Base-by-base conservation (phyloP, 2,113 vertebrate species). In the Paratilapia polleni region DNA sequence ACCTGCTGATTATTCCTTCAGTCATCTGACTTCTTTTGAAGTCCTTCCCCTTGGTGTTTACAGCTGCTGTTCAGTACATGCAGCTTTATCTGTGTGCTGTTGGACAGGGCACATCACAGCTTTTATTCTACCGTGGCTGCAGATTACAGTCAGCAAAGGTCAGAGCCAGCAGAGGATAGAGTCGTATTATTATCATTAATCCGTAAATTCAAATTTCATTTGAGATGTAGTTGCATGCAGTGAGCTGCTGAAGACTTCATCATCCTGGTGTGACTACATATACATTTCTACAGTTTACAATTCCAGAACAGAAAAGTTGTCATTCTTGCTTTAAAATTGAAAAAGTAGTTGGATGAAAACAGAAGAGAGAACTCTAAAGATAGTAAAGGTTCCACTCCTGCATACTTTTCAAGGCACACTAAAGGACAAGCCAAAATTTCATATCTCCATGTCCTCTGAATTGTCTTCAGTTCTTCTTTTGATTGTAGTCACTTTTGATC, bases 111-210 rank as follows among this genome's bases (percentile, higher is more conserved):
- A 0, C 26, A 63, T 47, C 70, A 36, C 57, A 91, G 83, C 88
- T 91, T 89, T 58, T 56, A 1, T 52, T 84, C 64, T 10, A 19
- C 66, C 24, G 38, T 12, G 49, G 62, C 73, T 90, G 89, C 87
- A 92, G 91, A 84, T 91, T 94, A 95, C 92, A 90, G 81, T 36
- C 84, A 68, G 87, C 89, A 88, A 84, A 0, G 0, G 82, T 77
- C 78, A 56, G 79, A 80, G 83, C 70, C 36, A 1, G 12, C 73
- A 26, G 74, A 87, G 52, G 75, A 83, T 84, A 57, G 36, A 60
- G 34, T 2, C 34, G 82, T 77, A 59, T 74, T 87, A 62, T 84
- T 87, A 82, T 86, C 80, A 85, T 83, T 88, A 89, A 94, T 92
- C 89, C 86, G 86, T 58, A 36, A 79, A 73, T 75, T 41, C 66